These are phyloP conservation scores for Pipistrellus kuhlii DNA, from an alignment of 2,797 vertebrate genomes.

Conservation along the genomic window DNA sequence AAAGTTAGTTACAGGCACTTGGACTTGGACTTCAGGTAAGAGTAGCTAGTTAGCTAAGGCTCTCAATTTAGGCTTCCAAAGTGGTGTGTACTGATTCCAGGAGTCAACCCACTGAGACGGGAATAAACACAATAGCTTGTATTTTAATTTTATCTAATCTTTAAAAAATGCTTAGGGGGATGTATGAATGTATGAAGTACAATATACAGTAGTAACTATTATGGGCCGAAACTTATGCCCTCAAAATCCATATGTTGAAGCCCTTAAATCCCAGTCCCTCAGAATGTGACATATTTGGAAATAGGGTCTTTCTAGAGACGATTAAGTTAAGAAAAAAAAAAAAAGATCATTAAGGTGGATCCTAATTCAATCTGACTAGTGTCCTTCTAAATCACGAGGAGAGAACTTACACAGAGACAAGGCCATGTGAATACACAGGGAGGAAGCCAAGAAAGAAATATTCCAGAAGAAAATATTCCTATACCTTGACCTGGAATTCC, in stretches of 20 bases:
- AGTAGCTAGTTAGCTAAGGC: background rate
- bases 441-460: background rate
- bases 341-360: background rate
- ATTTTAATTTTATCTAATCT: constrained; percentile 4
- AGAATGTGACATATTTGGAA: background rate
- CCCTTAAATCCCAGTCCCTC: background rate
- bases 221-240: background rate
- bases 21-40: background rate
- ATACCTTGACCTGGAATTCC: background rate
- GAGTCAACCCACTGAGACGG: background rate
- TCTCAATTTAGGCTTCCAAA: background rate
- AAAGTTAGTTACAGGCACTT: background rate
- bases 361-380: background rate
- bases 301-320: background rate
- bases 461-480: background rate
- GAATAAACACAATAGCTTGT: background rate
- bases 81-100: background rate
- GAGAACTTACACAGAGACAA: background rate
- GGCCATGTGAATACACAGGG: background rate
- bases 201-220: background rate
- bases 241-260: background rate
- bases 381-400: background rate
- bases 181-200: background rate
- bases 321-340: background rate
- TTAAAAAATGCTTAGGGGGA: background rate